Evolutionary conservation across 2,113 vertebrate species (phyloP).

Genomic region (Datnioides undecimradiatus): DNA sequence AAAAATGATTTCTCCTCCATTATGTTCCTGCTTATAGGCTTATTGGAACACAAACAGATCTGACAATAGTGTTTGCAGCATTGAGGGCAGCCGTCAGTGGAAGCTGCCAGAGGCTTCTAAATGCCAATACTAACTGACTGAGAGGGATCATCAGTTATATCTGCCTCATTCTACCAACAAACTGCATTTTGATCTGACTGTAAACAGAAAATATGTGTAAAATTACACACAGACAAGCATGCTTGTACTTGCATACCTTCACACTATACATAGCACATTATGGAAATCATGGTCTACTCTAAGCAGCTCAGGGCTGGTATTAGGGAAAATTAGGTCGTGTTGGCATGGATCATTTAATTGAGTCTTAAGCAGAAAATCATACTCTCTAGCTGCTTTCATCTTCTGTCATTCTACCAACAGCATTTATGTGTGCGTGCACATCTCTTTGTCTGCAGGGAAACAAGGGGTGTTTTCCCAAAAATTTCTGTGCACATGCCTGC

Average conservation of each 20-base stretch:
- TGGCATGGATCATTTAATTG: constrained; percentile 70
- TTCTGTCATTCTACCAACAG: constrained; percentile 47
- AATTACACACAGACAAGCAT: constrained; percentile 7
- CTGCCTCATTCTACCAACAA: background rate
- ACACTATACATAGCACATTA: constrained; percentile 44
- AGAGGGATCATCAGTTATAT: background rate
- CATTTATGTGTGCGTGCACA: background rate
- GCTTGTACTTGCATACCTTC: constrained; percentile 28
- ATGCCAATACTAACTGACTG: no score
- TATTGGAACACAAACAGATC: constrained; percentile 1
- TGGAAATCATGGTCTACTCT: constrained; percentile 64
- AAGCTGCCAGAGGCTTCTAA: background rate
- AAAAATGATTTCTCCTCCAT: background rate
- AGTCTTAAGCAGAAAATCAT: constrained; percentile 69
- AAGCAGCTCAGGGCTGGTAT: constrained; percentile 65
- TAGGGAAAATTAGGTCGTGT: constrained; percentile 76
- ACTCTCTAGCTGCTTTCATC: constrained; percentile 65
- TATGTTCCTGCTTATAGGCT: constrained; percentile 15
- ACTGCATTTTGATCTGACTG: constrained; percentile 1
- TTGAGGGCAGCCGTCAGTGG: background rate
- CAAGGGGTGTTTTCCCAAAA: constrained; percentile 59
- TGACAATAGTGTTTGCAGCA: constrained; percentile 13
- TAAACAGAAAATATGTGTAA: constrained; percentile 10
- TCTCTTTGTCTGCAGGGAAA: constrained; percentile 62
- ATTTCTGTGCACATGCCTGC: constrained; percentile 54